Conservation (phyloP, 2,113 vertebrate genomes). For the Engraulis encrasicolus region DNA sequence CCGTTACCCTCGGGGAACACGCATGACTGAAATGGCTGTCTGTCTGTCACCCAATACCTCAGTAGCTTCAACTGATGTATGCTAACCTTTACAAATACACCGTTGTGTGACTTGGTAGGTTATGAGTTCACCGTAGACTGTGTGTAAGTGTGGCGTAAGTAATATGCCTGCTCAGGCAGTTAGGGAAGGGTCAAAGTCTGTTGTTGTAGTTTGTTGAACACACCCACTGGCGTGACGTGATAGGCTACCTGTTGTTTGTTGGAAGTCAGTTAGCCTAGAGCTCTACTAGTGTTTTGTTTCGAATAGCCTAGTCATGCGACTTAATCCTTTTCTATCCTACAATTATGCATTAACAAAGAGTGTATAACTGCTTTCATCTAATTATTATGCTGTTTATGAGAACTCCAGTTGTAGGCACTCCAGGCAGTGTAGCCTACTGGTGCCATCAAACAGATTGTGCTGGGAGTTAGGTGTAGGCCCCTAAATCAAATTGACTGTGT, state of each 20-base stretch:
- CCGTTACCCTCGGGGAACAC: slow-evolving; percentile 10
- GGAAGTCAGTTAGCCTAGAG: not conserved
- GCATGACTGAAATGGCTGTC: slow-evolving; percentile 2
- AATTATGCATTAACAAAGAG: not conserved
- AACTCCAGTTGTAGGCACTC: not conserved
- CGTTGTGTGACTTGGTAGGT: not conserved
- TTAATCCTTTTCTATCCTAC: not conserved
- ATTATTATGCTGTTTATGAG: not conserved
- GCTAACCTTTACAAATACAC: not conserved
- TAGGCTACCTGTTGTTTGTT: not conserved
- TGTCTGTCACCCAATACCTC: not conserved
- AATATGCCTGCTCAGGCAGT: not conserved
- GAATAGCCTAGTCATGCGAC: not conserved
- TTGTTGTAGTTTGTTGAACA: not conserved
- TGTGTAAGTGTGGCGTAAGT: not conserved
- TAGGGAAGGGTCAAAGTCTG: slow-evolving; percentile 37
- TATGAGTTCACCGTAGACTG: not conserved
- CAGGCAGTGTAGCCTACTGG: too few relatives aligned
- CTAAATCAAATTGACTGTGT: too few relatives aligned
- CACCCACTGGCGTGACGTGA: slow-evolving; percentile 5
- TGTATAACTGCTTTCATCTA: not conserved
- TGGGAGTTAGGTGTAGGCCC: too few relatives aligned
- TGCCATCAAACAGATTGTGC: too few relatives aligned
- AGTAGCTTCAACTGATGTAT: not conserved
- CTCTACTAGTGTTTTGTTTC: not conserved